A percentile compares a stretch with the other conserved stretches of the same genome.
phyloP scores from a whole-genome alignment of 2,888 invertebrate genomes.

The Caenorhabditis drosophilae region DNA sequence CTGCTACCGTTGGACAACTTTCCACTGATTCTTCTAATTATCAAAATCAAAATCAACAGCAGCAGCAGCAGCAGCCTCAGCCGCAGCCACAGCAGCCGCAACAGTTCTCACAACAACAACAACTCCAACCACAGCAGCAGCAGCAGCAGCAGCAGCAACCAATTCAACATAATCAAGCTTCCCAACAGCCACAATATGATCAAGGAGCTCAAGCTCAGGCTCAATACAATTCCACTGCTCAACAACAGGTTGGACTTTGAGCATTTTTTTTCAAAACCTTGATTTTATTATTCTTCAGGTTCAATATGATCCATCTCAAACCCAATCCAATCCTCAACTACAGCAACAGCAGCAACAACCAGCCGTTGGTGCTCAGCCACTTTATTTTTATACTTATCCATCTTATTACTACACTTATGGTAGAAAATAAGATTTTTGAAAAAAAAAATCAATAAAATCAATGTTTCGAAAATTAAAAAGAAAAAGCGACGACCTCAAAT shows the following conservation, averaged over 20 bases:
- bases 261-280: too few species aligned
- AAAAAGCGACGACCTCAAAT: too few species aligned
- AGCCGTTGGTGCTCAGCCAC: conserved; percentile 32
- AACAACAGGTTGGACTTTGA: too few species aligned
- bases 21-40: conserved; percentile 6
- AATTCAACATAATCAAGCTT: conserved; percentile 16
- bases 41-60: conserved; percentile 10
- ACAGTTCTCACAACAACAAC: conserved; percentile 9
- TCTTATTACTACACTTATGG: conserved; percentile 39
- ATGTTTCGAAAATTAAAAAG: too few species aligned
- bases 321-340: neutral
- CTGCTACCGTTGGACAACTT: conserved; percentile 21
- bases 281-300: too few species aligned
- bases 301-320: conserved; percentile 19
- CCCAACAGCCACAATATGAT: conserved; percentile 14
- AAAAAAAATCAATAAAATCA: neutral
- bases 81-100: conserved; percentile 17
- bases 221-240: conserved; percentile 26
- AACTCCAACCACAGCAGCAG: conserved; percentile 4
- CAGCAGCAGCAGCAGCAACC: conserved; percentile 11
- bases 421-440: conserved; percentile 47
- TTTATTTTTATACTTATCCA: conserved; percentile 42
- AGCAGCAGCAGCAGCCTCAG: conserved; percentile 8
- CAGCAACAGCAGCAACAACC: conserved; percentile 9
- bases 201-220: conserved; percentile 4